These are phyloP conservation scores for Meandrina meandrites DNA, from an alignment of 92 coral and sea anemone species.

Conservation along the genomic window DNA sequence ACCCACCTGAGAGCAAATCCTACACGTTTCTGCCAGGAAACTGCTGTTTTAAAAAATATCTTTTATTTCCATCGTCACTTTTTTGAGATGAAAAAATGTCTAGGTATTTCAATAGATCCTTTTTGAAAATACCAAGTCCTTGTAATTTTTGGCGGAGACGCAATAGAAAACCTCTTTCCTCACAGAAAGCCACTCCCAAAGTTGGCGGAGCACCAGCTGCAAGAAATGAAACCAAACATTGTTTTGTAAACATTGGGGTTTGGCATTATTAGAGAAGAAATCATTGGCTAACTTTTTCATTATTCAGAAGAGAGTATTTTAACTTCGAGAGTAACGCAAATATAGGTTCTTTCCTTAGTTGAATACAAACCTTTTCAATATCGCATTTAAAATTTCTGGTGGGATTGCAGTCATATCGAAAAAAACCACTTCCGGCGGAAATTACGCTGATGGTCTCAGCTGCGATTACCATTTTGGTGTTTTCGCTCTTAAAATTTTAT, in stretches of 20 bases:
- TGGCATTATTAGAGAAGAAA: not conserved
- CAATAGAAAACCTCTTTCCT: not conserved
- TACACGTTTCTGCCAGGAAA: not conserved
- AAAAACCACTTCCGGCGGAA: conserved; percentile 38
- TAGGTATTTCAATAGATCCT: not conserved
- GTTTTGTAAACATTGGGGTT: not conserved
- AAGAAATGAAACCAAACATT: not conserved
- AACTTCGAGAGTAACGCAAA: conserved; percentile 14
- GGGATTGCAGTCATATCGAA: not conserved
- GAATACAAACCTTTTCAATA: conserved; percentile 2
- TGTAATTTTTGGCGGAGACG: conserved; percentile 24
- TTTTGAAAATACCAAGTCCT: not conserved
- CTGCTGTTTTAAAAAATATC: not conserved
- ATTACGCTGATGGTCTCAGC: not conserved
- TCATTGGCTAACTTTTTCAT: not conserved
- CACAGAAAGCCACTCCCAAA: conserved; percentile 19
- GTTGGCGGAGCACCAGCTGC: not conserved
- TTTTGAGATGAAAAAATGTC: too few relatives aligned
- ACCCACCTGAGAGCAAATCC: not conserved
- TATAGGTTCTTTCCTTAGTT: not conserved
- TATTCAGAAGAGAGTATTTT: not conserved
- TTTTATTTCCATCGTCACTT: not conserved
- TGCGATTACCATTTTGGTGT: not conserved
- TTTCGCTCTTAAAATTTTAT: not conserved
- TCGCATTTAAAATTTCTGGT: conserved; percentile 8